Conservation (phyloP, 2,888 invertebrate species). For the Cylindroiulus punctatus region DNA sequence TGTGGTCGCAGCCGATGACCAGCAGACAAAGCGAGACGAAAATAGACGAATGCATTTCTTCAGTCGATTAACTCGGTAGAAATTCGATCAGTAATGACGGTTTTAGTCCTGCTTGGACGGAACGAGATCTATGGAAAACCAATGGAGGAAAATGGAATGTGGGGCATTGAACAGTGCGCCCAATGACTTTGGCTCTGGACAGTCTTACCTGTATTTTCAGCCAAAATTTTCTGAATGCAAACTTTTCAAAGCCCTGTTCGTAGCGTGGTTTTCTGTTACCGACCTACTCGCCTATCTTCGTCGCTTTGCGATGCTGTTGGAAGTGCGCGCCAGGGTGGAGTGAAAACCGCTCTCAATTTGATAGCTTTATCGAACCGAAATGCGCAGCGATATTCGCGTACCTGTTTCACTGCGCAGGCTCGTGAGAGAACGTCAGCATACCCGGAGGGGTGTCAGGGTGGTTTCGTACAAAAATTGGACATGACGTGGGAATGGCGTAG, state of each 20-base stretch:
- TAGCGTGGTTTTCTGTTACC: background rate
- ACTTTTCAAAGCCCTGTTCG: background rate
- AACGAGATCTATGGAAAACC: background rate
- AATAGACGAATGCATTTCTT: constrained; percentile 47
- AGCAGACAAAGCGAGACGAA: constrained; percentile 46
- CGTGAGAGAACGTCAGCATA: background rate
- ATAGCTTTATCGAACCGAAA: constrained; percentile 34
- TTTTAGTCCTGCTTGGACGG: background rate
- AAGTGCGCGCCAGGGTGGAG: background rate
- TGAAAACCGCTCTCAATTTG: background rate
- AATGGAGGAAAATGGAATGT: background rate
- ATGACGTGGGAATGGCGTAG: constrained; percentile 6
- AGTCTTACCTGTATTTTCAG: background rate
- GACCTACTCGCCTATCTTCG: background rate
- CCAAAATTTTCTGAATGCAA: background rate
- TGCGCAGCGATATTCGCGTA: background rate
- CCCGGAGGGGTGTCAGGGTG: background rate
- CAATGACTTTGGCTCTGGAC: background rate
- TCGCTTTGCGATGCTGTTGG: background rate
- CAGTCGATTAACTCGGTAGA: background rate
- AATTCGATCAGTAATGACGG: background rate
- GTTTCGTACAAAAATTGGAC: background rate
- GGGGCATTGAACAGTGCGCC: too few species aligned
- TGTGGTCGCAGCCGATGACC: constrained; percentile 47
- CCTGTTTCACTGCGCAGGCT: background rate